Percentiles rank a stretch among this genome's conserved stretches.
phyloP scores from a whole-genome alignment of 2,797 vertebrate species.

The Alfaro cultratus region DNA sequence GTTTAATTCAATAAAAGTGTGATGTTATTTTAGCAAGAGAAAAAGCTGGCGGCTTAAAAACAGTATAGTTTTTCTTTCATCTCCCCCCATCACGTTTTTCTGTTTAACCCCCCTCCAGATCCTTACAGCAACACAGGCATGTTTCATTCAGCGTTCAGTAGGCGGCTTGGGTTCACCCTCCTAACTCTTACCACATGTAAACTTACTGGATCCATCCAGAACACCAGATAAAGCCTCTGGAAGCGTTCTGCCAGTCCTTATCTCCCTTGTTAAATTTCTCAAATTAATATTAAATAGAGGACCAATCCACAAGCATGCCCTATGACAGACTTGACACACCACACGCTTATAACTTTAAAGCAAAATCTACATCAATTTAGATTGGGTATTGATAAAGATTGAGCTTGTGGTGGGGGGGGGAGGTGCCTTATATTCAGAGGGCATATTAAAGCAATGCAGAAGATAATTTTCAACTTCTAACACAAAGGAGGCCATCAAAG shows the following conservation, averaged over 20 bases:
- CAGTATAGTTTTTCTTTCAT: constrained; percentile 75
- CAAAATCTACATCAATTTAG: constrained; percentile 67
- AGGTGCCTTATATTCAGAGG: constrained; percentile 50
- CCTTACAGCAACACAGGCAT: constrained; percentile 77
- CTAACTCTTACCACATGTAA: constrained; percentile 83
- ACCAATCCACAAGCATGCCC: constrained; percentile 69
- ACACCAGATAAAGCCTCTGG: constrained; percentile 58
- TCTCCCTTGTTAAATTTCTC: constrained; percentile 70
- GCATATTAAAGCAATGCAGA: constrained; percentile 44
- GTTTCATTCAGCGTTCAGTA: constrained; percentile 67
- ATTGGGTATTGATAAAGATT: constrained; percentile 64
- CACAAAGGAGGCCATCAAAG: constrained; percentile 49
- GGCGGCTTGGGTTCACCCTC: constrained; percentile 51
- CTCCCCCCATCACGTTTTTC: constrained; percentile 80
- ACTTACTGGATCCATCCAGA: constrained; percentile 38
- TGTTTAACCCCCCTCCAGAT: constrained; percentile 68
- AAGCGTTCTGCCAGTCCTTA: constrained; percentile 65
- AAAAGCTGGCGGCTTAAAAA: constrained; percentile 80
- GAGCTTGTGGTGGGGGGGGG: background rate
- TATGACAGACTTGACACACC: constrained; percentile 56
- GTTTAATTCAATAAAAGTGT: constrained; percentile 84
- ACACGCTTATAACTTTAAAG: constrained; percentile 57
- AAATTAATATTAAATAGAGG: constrained; percentile 81
- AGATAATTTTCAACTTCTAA: constrained; percentile 61
- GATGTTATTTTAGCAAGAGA: constrained; percentile 82